Percentiles rank a stretch among this genome's conserved stretches.
These are phyloP conservation scores for Ips nitidus DNA, from an alignment of 1,140 invertebrate species.

Conservation along the genomic window DNA sequence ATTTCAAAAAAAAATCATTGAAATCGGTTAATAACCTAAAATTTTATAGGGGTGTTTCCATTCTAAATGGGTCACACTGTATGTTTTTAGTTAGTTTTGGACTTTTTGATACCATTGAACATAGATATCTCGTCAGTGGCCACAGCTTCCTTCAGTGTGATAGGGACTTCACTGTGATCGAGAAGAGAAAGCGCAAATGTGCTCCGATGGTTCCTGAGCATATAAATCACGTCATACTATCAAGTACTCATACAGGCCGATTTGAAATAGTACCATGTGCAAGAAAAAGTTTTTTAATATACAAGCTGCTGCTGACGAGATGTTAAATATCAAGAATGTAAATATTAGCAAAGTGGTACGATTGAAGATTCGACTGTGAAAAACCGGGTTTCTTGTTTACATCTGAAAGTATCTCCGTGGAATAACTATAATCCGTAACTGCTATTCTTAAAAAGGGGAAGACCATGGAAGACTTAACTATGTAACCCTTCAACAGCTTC, in stretches of 20 bases:
- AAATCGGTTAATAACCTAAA: too few species aligned
- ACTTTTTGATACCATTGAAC: slow-evolving; percentile 34
- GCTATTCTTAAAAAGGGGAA: slow-evolving; percentile 27
- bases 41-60: too few species aligned
- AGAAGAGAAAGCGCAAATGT: slow-evolving; percentile 28
- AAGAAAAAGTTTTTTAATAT: slow-evolving; percentile 32
- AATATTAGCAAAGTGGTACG: slow-evolving; percentile 29
- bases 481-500: slow-evolving; percentile 9
- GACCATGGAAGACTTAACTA: slow-evolving; percentile 26
- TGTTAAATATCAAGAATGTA: slow-evolving; percentile 31
- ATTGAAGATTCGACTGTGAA: slow-evolving; percentile 24
- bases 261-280: slow-evolving; percentile 28
- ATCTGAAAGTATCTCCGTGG: slow-evolving; percentile 14
- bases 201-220: slow-evolving; percentile 21
- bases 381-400: slow-evolving; percentile 28
- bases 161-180: slow-evolving; percentile 32
- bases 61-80: too few species aligned
- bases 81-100: slow-evolving; percentile 32
- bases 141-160: slow-evolving; percentile 31
- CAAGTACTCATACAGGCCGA: slow-evolving; percentile 31
- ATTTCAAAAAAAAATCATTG: too few species aligned
- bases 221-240: slow-evolving; percentile 24
- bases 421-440: slow-evolving; percentile 15
- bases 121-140: slow-evolving; percentile 30
- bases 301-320: slow-evolving; percentile 25